A percentile compares a stretch with the other conserved stretches of the same genome.
Evolutionary conservation across 1,140 invertebrate species (phyloP).

Genomic region (Zaprionus davidi): DNA sequence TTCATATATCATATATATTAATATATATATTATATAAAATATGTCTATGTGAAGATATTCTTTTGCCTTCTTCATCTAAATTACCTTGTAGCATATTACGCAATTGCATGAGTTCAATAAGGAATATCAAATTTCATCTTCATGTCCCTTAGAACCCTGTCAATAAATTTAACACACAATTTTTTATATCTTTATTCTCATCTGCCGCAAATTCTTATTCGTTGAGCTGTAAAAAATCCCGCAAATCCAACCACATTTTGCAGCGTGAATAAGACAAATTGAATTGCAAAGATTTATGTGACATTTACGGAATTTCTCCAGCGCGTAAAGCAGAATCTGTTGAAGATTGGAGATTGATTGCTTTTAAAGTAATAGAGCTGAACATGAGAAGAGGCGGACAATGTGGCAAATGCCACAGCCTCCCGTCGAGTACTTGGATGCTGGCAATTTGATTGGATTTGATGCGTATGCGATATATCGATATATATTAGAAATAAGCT

Average conservation of each 20-base stretch:
- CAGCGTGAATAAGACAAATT: slow-evolving; percentile 39
- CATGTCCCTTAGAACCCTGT: not conserved
- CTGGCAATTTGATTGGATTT: slow-evolving; percentile 3
- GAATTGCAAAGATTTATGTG: slow-evolving; percentile 33
- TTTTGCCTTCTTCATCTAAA: too few species aligned
- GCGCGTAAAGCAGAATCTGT: slow-evolving; percentile 9
- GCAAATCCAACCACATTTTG: slow-evolving; percentile 24
- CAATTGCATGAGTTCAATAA: not conserved
- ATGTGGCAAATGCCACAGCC: not conserved
- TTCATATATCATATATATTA: too few species aligned
- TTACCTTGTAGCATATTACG: too few species aligned
- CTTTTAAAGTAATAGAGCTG: slow-evolving; percentile 16
- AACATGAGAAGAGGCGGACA: not conserved
- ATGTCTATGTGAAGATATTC: too few species aligned
- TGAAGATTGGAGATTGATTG: slow-evolving; percentile 28
- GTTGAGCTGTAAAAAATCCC: not conserved
- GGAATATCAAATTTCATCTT: not conserved
- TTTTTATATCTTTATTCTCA: not conserved
- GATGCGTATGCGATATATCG: not conserved
- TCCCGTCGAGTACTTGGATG: not conserved
- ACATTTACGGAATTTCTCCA: slow-evolving; percentile 36
- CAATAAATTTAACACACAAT: not conserved
- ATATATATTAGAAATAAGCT: not conserved
- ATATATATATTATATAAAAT: too few species aligned
- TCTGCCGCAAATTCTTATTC: slow-evolving; percentile 1